Base-by-base conservation (phyloP, 1,140 invertebrate genomes). In the Grapholita molesta region DNA sequence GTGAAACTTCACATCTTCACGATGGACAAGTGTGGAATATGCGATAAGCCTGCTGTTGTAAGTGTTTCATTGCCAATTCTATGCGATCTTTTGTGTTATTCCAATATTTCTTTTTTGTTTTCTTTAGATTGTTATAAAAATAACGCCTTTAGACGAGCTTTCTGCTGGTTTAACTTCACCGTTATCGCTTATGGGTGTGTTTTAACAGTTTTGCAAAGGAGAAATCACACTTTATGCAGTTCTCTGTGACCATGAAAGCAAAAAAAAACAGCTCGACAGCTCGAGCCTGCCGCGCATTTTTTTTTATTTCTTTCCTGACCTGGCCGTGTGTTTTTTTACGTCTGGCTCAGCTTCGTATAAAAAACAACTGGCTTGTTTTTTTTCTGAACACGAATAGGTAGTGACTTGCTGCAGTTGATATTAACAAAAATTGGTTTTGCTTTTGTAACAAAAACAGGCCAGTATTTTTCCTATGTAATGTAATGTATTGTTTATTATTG, bases 1-100 rank as follows among this genome's bases (percentile, higher is more conserved):
- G 69, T 71, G 70, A 73, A 25, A 71, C 77, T 75, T 68, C 75
- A 71, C 61, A 33, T 64, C 65, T 72, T 67, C 67, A 83, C 48
- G 73, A 91, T 90, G 88, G 89, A 91, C 84, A 90, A 88, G 78
- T 91, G 89, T 89, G 87, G 83, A 67, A 88, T 89, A 66, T 91
- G 89, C 72, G 73, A 80, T 71, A 90, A 90, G 79, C 85, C 84
- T 28, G 86, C 83, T 30, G 83, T 83, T 74, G 89, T 91, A 74
- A 86, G 88, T 86, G 80, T 67, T 61, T 77, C 53, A 71, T 33
- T 64, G 64, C 52, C 38, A 72, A 67, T 64, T 70, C 18, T 64
- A 42, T 38, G 61, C 65, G 53, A 75, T 71, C 70, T 67, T 78
- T 77, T 67, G 53, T 78, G 76, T 77, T 48, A 68, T 71, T 71